Base-by-base conservation (phyloP, 2,888 invertebrate species). In the Pemphredon lugubris region DNA sequence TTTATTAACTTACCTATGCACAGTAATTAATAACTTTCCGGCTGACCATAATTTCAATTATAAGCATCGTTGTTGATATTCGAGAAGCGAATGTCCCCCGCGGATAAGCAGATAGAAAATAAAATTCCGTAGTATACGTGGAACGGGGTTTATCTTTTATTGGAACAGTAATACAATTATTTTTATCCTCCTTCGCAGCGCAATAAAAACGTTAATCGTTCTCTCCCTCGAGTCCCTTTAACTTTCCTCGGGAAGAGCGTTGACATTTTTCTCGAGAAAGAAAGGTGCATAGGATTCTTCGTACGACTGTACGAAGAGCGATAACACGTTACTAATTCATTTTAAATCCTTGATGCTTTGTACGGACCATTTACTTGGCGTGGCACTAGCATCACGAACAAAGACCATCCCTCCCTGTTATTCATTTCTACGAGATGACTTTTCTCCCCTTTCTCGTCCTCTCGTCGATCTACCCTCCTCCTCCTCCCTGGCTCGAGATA, bases 321-420 rank as follows among this genome's bases (percentile, higher is more conserved):
- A 76, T 73, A 76, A 77, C 45, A 47, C 70, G 37, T 58, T 48
- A 57, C 53, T 77, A 75, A 77, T 76, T 78, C 59, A 76, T 76
- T 79, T 76, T 74, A 74, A 76, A 79, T 79, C 59, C 65, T n/a
- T 21, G 48, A 60, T 53, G 50, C 54, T 73, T 74, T 74, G 65
- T 68, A 32, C 55, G 14, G 26, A 6, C 48, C 55, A 71, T 61
- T 70, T 64, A 59, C 70, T 59, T 18, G 39, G 34, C 14, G 37
- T 23, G 18, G 42, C 50, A 18, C 47, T 32, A 54, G 30, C n/a
- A 42, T 37, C 30, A 6, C 32, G 47, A 54, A 64, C 54, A 72
- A 69, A 40, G 58, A 23, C 42, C 55, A 2, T 9, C 34, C 32
- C 5, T 34, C 18, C 21, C 47, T 47, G 26, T 71, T 55, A 40